Conservation (phyloP, 2,797 vertebrate genomes). For the Platyrinchus mystaceus region DNA sequence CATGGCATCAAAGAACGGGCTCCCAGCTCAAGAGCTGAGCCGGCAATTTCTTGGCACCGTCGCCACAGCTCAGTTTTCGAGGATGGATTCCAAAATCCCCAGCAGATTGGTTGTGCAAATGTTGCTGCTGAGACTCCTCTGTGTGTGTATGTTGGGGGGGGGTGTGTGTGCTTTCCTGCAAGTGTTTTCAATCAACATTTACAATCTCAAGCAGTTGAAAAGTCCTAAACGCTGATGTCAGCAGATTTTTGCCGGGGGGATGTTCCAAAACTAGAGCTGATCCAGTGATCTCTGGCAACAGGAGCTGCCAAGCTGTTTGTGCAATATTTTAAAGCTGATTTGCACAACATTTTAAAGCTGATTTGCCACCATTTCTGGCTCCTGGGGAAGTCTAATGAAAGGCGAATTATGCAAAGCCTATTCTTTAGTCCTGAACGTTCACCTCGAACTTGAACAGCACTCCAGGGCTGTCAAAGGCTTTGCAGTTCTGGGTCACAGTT, state of each 20-base stretch:
- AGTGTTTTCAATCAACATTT: not conserved
- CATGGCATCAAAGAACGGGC: not conserved
- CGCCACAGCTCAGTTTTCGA: fast-evolving
- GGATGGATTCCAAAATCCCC: not conserved
- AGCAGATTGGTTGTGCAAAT: not conserved
- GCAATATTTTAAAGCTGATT: not conserved
- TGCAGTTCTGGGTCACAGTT: not conserved
- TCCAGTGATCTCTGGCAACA: fast-evolving
- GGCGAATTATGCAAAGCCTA: not conserved
- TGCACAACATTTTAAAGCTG: not conserved
- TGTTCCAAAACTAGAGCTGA: not conserved
- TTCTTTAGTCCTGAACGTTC: not conserved
- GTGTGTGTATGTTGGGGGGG: fast-evolving
- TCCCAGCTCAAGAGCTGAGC: not conserved
- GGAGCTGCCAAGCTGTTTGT: not conserved
- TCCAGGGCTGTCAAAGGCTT: not conserved
- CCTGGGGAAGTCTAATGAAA: not conserved
- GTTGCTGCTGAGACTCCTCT: not conserved
- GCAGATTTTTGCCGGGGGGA: not conserved
- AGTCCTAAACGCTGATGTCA: not conserved
- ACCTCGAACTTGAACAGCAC: fast-evolving
- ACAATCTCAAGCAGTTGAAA: not conserved
- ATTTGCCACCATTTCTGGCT: not conserved
- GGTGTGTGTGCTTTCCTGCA: fast-evolving
- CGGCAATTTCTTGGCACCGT: not conserved